Base-by-base conservation (phyloP, 2,888 invertebrate species). In the Pammene fasciana region DNA sequence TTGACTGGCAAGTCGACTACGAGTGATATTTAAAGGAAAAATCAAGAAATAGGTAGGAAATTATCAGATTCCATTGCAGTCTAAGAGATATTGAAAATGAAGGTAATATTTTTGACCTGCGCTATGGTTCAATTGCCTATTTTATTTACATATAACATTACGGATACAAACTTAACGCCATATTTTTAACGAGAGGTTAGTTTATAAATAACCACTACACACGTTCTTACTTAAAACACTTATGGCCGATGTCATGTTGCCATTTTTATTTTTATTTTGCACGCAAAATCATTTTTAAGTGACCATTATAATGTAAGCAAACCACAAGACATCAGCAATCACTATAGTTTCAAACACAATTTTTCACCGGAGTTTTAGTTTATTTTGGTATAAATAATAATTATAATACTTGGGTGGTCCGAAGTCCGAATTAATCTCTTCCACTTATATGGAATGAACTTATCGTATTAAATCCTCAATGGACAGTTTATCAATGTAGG, bases 391-490 rank as follows among this genome's bases (percentile, higher is more conserved):
- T 16, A 56, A 41, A 36, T 14, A 65, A 11, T 16, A 16, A 50
- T 46, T 13, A 16, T 26, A 38, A 26, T 48, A 62, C 67, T 48
- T 68, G 68, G 68, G 68, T 64, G 68, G 68, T 64, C 68, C 36
- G 38, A 18, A 68, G 54, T 26, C 16, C 18, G 13, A 50, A 50
- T 64, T 50, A 64, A 56, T 64, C 68, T 60, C 56, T 57, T 34
- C 38, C 43, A 43, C 34, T 56, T 68, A 56, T 64, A 68, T 16
- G 61, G 61, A 55, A 55, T 50, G 62, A 55, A 67, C 46, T 68
- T 68, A 64, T 57, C 62, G 56, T 36, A 61, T 48, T 64, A 50
- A 64, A 68, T 67, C 55, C 62, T 68, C 62, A 68, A 62, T 68
- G 56, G 62, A 43, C 56, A 45, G 68, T 68, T 62, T 64, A 57